Conservation (phyloP, 2,113 vertebrate species). For the Tragelaphus imberbis region DNA sequence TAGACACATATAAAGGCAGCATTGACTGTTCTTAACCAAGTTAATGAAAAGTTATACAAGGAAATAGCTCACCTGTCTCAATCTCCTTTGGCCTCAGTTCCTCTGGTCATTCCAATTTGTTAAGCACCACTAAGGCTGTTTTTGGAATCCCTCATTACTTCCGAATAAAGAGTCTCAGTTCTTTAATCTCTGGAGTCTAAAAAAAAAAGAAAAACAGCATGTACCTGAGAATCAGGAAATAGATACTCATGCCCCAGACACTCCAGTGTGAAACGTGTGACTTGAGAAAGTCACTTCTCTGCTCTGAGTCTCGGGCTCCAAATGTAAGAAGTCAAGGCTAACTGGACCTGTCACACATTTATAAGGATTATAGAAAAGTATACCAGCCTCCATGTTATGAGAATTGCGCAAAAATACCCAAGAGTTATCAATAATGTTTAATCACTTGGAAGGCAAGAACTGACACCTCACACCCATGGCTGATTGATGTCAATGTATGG, state of each 20-base stretch:
- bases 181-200: not conserved
- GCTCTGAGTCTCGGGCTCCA: not conserved
- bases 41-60: not conserved
- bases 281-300: not conserved
- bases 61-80: not conserved
- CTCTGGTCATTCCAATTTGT: constrained; percentile 42
- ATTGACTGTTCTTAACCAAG: constrained; percentile 50
- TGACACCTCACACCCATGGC: not conserved
- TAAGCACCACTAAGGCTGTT: not conserved
- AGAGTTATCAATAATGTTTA: not conserved
- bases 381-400: no score
- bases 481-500: not conserved
- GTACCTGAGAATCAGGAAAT: not conserved
- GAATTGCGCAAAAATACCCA: not conserved
- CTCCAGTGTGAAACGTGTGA: not conserved
- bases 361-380: not conserved
- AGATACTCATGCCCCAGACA: not conserved
- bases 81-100: not conserved
- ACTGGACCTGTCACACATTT: not conserved
- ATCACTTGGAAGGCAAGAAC: not conserved
- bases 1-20: constrained; percentile 33
- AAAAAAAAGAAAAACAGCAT: not conserved
- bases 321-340: not conserved
- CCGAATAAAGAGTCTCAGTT: constrained; percentile 14
- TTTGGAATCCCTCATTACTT: constrained; percentile 37